These are phyloP conservation scores for Acanthococcus lagerstroemiae DNA, from an alignment of 2,888 invertebrate species.

Conservation along the genomic window DNA sequence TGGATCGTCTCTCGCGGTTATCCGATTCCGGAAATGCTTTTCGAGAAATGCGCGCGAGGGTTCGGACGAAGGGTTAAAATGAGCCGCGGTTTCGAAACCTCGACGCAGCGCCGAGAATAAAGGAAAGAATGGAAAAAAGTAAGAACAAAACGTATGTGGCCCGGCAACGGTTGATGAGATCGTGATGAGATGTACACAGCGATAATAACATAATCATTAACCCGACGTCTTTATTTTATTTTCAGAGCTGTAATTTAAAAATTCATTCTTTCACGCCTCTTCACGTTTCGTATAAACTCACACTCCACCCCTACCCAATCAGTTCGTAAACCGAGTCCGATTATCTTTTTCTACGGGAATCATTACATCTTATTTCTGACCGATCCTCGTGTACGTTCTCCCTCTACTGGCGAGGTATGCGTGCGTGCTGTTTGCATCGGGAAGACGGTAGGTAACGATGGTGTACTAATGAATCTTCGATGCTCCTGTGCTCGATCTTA, in stretches of 20 bases:
- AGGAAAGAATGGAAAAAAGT: neutral
- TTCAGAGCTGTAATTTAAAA: conserved; percentile 29
- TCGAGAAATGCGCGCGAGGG: neutral
- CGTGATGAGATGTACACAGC: conserved; percentile 30
- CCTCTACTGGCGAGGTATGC: neutral
- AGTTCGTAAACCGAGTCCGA: conserved; percentile 27
- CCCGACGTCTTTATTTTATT: conserved; percentile 30
- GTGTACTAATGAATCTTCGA: neutral
- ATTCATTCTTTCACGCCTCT: conserved; percentile 30
- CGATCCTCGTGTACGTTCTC: conserved; percentile 16
- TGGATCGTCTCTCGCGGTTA: too few relatives aligned
- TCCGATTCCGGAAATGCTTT: conserved; percentile 5
- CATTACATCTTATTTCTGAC: conserved; percentile 28
- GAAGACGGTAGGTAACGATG: neutral
- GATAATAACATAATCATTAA: conserved; percentile 30
- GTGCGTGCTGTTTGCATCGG: neutral
- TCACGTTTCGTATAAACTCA: conserved; percentile 29
- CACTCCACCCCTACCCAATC: conserved; percentile 28
- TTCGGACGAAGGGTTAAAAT: neutral
- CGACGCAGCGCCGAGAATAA: too few relatives aligned
- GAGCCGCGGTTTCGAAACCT: neutral
- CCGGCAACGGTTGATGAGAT: conserved; percentile 23
- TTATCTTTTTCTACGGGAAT: conserved; percentile 27
- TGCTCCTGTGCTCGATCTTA: neutral
- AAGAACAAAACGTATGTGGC: conserved; percentile 10